Base-by-base conservation (phyloP, 1,140 invertebrate species). In the Samia ricini region DNA sequence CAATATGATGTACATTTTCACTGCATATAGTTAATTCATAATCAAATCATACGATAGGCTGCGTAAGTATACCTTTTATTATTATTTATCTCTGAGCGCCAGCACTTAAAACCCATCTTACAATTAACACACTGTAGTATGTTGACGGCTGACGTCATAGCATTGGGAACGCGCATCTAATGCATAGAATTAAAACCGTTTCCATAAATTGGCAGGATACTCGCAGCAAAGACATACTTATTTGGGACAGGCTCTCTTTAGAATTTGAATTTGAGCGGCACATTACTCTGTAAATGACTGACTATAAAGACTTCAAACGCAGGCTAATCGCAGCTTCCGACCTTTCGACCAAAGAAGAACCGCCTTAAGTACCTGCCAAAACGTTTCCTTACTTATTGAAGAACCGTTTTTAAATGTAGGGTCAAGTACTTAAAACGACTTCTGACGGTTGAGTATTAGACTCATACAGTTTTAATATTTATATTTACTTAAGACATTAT, bases 301-400 rank as follows among this genome's bases (percentile, higher is more conserved):
- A 76, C 83, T 72, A 86, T 89, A 89, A 87, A 87, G 82, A 87
- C 80, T 85, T 87, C 81, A 87, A 88, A 85, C 83, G 83, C 77
- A 76, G 78, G 79, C 84, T 89, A 89, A 89, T 89, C 84, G 86
- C 68, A 76, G 79, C 82, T 88, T 86, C 82, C 83, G 83, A 86
- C 85, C 85, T 85, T 86, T 85, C 66, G 74, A 60, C 70, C 57
- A 66, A 66, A 62, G 65, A 79, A 82, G 75, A 74, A 85, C 73
- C 75, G 65, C 69, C 74, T 66, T 72, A 77, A 86, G 81, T 80
- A 80, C 71, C 74, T 72, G 70, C 69, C 67, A 69, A 72, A 77
- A 81, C 71, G 69, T 77, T 77, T 77, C 72, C 74, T 81, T 79
- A 71, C 69, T 76, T 82, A 75, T 83, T 81, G 68, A 74, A 66